Evolutionary conservation across 2,797 vertebrate species (phyloP), one percentile per base, ranked within the genome.

Genomic region (Acanthornis magna): DNA sequence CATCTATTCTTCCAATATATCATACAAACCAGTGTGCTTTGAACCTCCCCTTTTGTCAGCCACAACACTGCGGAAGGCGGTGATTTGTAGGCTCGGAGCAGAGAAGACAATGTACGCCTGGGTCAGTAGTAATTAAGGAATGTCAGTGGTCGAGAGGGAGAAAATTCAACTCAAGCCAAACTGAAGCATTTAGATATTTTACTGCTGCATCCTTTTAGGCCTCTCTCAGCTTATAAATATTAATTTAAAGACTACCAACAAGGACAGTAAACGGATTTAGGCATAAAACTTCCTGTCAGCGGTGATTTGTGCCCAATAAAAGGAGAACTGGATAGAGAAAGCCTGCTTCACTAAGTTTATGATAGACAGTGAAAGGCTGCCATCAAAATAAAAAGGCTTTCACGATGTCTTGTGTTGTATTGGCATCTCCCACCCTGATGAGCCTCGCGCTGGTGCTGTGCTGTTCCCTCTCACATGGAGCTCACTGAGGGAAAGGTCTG

Each of bases 161-260:
- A 95, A 97, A 96, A 96, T 95, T 96, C 89, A 80, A 95, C 94
- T 89, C 87, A 96, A 96, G 91, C 96, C 96, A 96, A 97, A 95
- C 95, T 91, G 96, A 96, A 96, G 96, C 97, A 97, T 97, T 98
- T 97, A 96, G 96, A 80, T 97, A 85, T 97, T 98, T 98, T 98
- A 98, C 93, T 97, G 97, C 96, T 91, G 95, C 96, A 97, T 97
- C 90, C 94, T 98, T 97, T 98, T 96, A 97, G 98, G 94, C 91
- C 72, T 93, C 97, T 97, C 97, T 96, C 68, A 85, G 96, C 97
- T 98, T 98, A 98, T 98, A 98, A 98, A 98, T 98, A 98, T 98
- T 98, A 98, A 98, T 98, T 98, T 98, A 98, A 98, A 98, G 97
- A 98, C 97, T 97, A 97, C 97, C 98, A 98, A 98, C 98, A 98